Base-by-base conservation (phyloP, 2,888 invertebrate genomes). In the Spisula solida region DNA sequence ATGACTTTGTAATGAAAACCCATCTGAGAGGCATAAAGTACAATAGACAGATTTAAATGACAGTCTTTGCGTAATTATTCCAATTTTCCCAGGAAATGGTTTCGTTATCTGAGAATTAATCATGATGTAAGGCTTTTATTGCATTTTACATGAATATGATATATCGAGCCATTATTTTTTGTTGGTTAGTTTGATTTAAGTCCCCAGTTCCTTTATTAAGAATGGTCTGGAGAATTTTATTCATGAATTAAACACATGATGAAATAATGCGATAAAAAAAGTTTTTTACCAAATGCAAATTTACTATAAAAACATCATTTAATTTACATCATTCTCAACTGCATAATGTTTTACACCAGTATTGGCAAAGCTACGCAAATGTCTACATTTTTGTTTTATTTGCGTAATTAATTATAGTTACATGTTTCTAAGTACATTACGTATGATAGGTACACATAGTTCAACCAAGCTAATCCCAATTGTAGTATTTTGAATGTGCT, bases 41-140 rank as follows among this genome's bases (percentile, higher is more conserved):
- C 31, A 5, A 34, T 75, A 18, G 75, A 34, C 34, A 31, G 75
- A 34, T 75, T 75, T 34, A 31, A 34, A 75, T 34, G 29, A 75
- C 29, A 75, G 75, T 16, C 18, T 75, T 75, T 75, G 75, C 34
- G 18, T 75, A 75, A 75, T 75, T 75, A 34, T 75, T 60, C 18
- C 75, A 75, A 29, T 75, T 75, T 75, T 75, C 75, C 18, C 25
- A 25, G 25, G 60, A 10, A 66, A 66, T 66, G 6, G 6, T 66
- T n/a, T 25, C 8, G n/a, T 66, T 41, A 25, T 66, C 60, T 25
- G 20, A 66, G n/a, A 5, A 34, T 25, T 16, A 34, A 34, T 18
- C 1, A 34, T 75, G 31, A 31, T 18, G 31, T 31, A 16, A 34
- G 1, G 16, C 31, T 18, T 16, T 29, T 75, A 31, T 75, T 31